Base-by-base conservation (phyloP, 1,140 invertebrate species). In the Dinothrombium tinctorium region DNA sequence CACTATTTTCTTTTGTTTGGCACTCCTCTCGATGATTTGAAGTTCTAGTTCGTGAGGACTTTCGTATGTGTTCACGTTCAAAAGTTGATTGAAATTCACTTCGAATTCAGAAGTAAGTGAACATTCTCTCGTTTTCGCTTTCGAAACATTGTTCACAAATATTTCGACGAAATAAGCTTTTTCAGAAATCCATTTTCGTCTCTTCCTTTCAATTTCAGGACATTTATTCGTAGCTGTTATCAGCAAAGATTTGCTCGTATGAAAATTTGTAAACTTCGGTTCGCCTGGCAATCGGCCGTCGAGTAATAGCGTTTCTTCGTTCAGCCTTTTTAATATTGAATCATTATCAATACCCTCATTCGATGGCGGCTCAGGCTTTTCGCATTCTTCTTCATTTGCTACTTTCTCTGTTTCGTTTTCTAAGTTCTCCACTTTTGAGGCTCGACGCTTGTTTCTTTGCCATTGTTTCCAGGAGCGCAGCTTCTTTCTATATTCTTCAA, bases 281-380 rank as follows among this genome's bases (percentile, higher is more conserved):
- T 45, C 43, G 7, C 43, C 43, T 4, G 43, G 43, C 6, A 45
- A 22, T 35, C 43, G 20, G 4, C 43, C 43, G 36, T 45, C 43
- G 8, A 21, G 14, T 3, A 45, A 32, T 17, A 28, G 29, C 11
- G 22, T 39, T 17, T 39, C 17, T 4, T 24, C 22, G 0, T 21
- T 36, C 8, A 41, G n/a, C 25, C 9, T 14, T 19, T 45, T 11
- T 33, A 17, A 19, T 12, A 26, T 12, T 23, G 25, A 21, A 6
- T 31, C 23, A 15, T 45, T 21, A 41, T 21, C 20, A 1, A n/a
- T 14, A 23, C n/a, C 7, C 3, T 24, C n/a, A 25, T 24, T n/a
- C 1, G 37, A 19, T 38, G 22, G 37, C 9, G 12, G 12, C 20
- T 2, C 14, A 17, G 4, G 19, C 22, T 35, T 8, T 9, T n/a